Evolutionary conservation across 2,888 invertebrate genomes (phyloP).

Genomic region (Calameuta idolon): DNA sequence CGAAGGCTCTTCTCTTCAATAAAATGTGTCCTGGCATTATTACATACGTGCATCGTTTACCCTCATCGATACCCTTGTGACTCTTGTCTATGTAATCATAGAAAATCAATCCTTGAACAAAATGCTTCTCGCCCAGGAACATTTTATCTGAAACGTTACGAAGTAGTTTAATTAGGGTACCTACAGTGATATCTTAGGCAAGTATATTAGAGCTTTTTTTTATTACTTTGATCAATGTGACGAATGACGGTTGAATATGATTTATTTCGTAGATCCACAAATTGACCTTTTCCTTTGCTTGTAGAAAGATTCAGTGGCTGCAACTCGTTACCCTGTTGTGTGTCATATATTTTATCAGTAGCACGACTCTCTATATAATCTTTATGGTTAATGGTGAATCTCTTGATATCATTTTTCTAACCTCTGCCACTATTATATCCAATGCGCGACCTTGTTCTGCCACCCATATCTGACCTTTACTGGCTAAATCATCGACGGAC

Average conservation of each 20-base stretch:
- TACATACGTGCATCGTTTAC: slow-evolving; percentile 81
- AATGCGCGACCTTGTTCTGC: slow-evolving; percentile 78
- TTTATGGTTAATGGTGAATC: background rate
- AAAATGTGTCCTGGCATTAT: slow-evolving; percentile 78
- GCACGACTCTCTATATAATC: slow-evolving; percentile 12
- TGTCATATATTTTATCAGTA: slow-evolving; percentile 19
- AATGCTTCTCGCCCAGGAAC: slow-evolving; percentile 78
- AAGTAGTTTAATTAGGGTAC: background rate
- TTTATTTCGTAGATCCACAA: background rate
- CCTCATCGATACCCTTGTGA: slow-evolving; percentile 70
- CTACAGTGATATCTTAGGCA: background rate
- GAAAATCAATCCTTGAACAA: slow-evolving; percentile 78
- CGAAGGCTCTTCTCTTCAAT: slow-evolving; percentile 78
- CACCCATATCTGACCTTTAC: slow-evolving; percentile 78
- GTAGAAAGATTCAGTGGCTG: background rate
- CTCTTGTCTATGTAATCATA: slow-evolving; percentile 77
- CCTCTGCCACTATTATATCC: slow-evolving; percentile 68
- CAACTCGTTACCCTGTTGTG: background rate
- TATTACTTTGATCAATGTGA: background rate
- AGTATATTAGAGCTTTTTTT: background rate
- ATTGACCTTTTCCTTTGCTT: background rate
- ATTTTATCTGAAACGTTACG: slow-evolving; percentile 55
- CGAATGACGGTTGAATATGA: background rate
- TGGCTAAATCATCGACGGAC: slow-evolving; percentile 75
- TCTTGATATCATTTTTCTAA: slow-evolving; percentile 62